Conservation (phyloP, 1,140 invertebrate genomes). For the Temnothorax nylanderi region DNA sequence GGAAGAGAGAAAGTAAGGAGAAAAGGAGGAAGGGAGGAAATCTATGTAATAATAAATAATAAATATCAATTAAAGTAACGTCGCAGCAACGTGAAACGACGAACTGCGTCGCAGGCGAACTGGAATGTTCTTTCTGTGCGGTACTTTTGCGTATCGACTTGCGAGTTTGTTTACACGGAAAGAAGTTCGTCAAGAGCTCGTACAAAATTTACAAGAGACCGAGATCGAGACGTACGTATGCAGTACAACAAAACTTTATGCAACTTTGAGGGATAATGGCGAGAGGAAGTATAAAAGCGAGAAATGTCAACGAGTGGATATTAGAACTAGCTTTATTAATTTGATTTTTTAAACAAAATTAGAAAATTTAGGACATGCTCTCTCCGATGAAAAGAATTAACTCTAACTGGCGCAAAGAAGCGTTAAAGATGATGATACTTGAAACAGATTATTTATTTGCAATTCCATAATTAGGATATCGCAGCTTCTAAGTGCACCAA, state of each 20-base stretch:
- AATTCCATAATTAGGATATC: background rate
- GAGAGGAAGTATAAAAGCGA: background rate
- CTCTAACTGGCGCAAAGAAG: background rate
- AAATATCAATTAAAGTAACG: conserved; percentile 4
- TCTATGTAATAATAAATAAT: background rate
- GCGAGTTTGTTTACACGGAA: conserved; percentile 37
- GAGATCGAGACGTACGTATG: conserved; percentile 17
- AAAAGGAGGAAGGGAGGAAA: background rate
- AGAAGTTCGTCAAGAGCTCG: conserved; percentile 5
- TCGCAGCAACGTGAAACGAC: too few relatives aligned
- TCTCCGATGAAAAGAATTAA: background rate
- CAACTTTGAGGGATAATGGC: background rate
- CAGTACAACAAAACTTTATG: background rate
- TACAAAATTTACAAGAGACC: conserved; percentile 36
- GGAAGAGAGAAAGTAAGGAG: background rate
- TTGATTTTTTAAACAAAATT: background rate
- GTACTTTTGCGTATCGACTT: conserved; percentile 30
- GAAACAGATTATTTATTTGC: background rate
- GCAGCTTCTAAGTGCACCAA: background rate
- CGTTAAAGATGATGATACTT: background rate
- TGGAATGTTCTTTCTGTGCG: background rate
- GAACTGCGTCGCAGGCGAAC: background rate
- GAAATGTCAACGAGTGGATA: background rate
- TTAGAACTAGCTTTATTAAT: background rate
- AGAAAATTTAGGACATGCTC: background rate